Conservation (phyloP, 2,113 vertebrate species). For the Abramis brama region DNA sequence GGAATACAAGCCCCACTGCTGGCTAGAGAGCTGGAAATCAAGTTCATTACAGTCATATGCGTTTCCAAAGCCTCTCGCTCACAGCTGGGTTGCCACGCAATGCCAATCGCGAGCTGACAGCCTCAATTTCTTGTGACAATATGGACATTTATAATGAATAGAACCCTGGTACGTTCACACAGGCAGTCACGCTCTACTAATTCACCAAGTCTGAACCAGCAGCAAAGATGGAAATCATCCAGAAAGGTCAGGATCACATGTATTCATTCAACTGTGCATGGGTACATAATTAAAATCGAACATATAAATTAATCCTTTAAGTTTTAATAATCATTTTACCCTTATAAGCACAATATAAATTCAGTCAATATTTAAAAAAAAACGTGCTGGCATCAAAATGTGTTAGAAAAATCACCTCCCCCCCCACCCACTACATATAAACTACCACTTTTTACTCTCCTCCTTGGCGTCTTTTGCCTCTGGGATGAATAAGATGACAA, state of each 20-base stretch:
- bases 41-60: slow-evolving; percentile 36
- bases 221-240: neutral
- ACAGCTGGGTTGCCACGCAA: slow-evolving; percentile 33
- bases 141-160: slow-evolving; percentile 59
- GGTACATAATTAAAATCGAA: neutral
- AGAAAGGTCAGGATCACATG: slow-evolving; percentile 28
- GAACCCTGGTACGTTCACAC: slow-evolving; percentile 29
- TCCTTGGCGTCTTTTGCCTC: neutral
- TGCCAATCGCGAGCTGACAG: slow-evolving; percentile 51
- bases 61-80: slow-evolving; percentile 24
- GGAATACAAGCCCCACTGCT: slow-evolving; percentile 26
- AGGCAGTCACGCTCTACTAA: neutral
- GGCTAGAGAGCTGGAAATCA: slow-evolving; percentile 36
- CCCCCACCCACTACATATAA: neutral
- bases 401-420: neutral
- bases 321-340: neutral
- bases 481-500: slow-evolving; percentile 12
- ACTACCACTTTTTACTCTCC: neutral
- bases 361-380: neutral
- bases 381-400: neutral
- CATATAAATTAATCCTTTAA: neutral
- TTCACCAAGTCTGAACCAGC: neutral
- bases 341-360: neutral
- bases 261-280: neutral
- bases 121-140: slow-evolving; percentile 55